Evolutionary conservation across 2,888 invertebrate species (phyloP).

Genomic region (Brenthis hecate): DNA sequence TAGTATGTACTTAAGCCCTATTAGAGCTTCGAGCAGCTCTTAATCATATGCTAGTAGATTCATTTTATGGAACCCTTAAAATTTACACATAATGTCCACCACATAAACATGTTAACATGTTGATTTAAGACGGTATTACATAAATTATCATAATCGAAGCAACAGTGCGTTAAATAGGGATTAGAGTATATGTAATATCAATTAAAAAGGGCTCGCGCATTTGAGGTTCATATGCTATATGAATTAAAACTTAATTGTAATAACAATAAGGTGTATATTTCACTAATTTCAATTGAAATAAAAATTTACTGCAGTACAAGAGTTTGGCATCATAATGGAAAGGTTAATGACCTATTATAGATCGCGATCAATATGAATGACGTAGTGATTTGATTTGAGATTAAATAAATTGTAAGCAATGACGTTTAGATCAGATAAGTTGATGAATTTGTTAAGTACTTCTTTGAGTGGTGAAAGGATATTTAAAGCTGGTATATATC

Average conservation of each 20-base stretch:
- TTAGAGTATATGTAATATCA: slow-evolving; percentile 35
- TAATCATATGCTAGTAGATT: neutral
- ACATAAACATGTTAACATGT: slow-evolving; percentile 38
- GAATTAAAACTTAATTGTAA: neutral
- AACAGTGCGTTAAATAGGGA: slow-evolving; percentile 55
- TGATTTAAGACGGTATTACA: slow-evolving; percentile 61
- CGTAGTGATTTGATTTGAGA: slow-evolving; percentile 38
- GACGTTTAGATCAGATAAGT: slow-evolving; percentile 33
- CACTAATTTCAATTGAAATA: neutral
- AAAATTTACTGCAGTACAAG: slow-evolving; percentile 16
- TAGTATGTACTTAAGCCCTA: neutral
- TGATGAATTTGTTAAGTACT: slow-evolving; percentile 31
- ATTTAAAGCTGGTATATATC: neutral
- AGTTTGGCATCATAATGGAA: slow-evolving; percentile 33
- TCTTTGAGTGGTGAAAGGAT: slow-evolving; percentile 2
- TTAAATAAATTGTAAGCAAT: slow-evolving; percentile 31
- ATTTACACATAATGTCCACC: slow-evolving; percentile 4
- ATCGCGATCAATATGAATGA: slow-evolving; percentile 35
- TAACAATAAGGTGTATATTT: slow-evolving; percentile 14
- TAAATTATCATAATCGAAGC: slow-evolving; percentile 68
- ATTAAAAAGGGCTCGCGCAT: slow-evolving; percentile 34
- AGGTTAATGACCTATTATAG: slow-evolving; percentile 36
- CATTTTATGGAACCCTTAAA: neutral
- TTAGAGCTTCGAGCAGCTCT: neutral
- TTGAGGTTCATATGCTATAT: neutral